These are phyloP conservation scores for Diorhabda elongata DNA, from an alignment of 1,140 invertebrate genomes.

Conservation along the genomic window DNA sequence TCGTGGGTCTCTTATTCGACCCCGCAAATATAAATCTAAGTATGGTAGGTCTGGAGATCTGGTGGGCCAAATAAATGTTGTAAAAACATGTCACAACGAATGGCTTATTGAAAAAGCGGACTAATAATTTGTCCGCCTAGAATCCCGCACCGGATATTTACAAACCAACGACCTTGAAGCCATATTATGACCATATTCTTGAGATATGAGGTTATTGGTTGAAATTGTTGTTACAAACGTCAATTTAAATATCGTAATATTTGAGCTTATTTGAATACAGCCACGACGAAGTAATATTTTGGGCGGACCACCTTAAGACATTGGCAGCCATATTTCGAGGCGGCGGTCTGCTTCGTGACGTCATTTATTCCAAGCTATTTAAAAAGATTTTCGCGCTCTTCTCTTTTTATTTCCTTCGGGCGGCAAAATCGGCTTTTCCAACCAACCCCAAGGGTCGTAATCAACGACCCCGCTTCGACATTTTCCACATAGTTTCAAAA, in stretches of 20 bases:
- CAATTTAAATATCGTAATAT: neutral
- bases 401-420: slow-evolving; percentile 19
- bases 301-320: slow-evolving; percentile 23
- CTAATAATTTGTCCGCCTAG: too few relatives aligned
- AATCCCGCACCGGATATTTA: too few relatives aligned
- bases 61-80: too few relatives aligned
- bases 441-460: slow-evolving; percentile 31
- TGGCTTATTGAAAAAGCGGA: too few relatives aligned
- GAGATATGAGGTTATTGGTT: too few relatives aligned
- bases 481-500: slow-evolving; percentile 41
- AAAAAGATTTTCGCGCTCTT: slow-evolving; percentile 24
- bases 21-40: too few relatives aligned
- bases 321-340: slow-evolving; percentile 35
- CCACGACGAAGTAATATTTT: slow-evolving; percentile 24
- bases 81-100: too few relatives aligned
- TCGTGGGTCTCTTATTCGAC: too few relatives aligned
- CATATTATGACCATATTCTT: too few relatives aligned
- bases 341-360: slow-evolving; percentile 33
- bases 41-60: too few relatives aligned
- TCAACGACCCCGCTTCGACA: slow-evolving; percentile 38
- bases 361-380: slow-evolving; percentile 39
- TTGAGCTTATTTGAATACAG: slow-evolving; percentile 21
- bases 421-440: slow-evolving; percentile 36
- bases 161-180: too few relatives aligned
- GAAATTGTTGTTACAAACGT: too few relatives aligned